phyloP scores from a whole-genome alignment of 2,888 invertebrate genomes.

The Pseudococcus viburni region DNA sequence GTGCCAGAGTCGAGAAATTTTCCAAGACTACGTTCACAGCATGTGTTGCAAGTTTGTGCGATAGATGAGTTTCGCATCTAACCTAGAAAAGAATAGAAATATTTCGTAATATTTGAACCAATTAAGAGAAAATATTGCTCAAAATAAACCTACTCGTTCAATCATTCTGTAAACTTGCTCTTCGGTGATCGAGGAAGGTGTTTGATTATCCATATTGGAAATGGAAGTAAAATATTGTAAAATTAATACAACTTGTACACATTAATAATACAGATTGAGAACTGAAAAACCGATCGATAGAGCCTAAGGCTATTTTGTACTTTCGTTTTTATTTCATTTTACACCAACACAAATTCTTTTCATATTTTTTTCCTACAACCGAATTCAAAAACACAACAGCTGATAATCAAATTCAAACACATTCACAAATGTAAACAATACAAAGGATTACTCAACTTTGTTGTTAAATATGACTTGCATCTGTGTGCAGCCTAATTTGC shows the following conservation, averaged over 20 bases:
- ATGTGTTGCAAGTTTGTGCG: constrained; percentile 61
- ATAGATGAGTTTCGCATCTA: constrained; percentile 60
- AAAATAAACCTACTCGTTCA: constrained; percentile 46
- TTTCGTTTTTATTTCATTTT: not conserved
- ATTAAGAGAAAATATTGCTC: not conserved
- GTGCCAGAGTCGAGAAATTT: constrained; percentile 30
- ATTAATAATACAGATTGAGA: not conserved
- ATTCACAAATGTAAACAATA: not conserved
- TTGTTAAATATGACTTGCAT: not conserved
- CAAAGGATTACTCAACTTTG: not conserved
- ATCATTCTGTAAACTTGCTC: constrained; percentile 57
- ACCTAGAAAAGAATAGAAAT: constrained; percentile 45
- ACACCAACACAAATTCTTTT: constrained; percentile 4
- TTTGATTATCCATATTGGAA: constrained; percentile 22
- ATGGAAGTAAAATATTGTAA: no score
- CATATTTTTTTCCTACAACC: not conserved
- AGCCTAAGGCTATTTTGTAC: not conserved
- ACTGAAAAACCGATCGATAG: not conserved
- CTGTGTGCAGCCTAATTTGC: no score
- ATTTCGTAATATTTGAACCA: not conserved
- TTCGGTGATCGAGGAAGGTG: not conserved
- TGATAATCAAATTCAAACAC: not conserved
- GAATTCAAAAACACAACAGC: constrained; percentile 7
- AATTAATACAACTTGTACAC: not conserved
- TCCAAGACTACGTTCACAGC: constrained; percentile 59